These are phyloP conservation scores for Trichogramma dendrolimi DNA, from an alignment of 2,888 invertebrate genomes.

Conservation along the genomic window DNA sequence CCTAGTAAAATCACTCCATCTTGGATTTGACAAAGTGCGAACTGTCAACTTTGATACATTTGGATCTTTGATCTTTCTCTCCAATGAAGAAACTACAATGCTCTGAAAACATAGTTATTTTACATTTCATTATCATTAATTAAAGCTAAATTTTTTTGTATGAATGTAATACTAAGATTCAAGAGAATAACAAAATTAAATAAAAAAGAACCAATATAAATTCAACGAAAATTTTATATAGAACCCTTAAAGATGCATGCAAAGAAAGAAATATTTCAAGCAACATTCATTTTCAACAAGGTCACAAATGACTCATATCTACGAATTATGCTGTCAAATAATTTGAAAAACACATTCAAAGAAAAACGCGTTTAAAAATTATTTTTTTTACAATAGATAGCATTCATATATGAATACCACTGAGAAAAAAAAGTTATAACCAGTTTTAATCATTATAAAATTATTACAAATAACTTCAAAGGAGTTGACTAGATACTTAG, in stretches of 20 bases:
- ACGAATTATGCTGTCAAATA: no score
- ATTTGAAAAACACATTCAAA: no score
- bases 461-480: not conserved
- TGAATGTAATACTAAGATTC: not conserved
- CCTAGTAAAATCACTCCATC: constrained; percentile 36
- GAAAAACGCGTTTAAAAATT: no score
- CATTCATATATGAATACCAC: not conserved
- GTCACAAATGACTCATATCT: no score
- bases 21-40: constrained; percentile 64
- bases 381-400: not conserved
- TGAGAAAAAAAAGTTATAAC: not conserved
- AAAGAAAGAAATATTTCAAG: no score
- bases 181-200: not conserved
- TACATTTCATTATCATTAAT: not conserved
- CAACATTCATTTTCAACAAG: no score
- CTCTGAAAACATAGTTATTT: constrained; percentile 30
- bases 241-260: not conserved
- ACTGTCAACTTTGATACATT: constrained; percentile 57
- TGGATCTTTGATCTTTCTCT: constrained; percentile 37
- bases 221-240: not conserved
- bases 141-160: not conserved
- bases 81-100: constrained; percentile 31
- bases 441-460: not conserved
- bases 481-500: not conserved
- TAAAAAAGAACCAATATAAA: not conserved